These are phyloP conservation scores for human (Homo sapiens) DNA, from an alignment of 2,113 vertebrate species.

Conservation along the genomic window DNA sequence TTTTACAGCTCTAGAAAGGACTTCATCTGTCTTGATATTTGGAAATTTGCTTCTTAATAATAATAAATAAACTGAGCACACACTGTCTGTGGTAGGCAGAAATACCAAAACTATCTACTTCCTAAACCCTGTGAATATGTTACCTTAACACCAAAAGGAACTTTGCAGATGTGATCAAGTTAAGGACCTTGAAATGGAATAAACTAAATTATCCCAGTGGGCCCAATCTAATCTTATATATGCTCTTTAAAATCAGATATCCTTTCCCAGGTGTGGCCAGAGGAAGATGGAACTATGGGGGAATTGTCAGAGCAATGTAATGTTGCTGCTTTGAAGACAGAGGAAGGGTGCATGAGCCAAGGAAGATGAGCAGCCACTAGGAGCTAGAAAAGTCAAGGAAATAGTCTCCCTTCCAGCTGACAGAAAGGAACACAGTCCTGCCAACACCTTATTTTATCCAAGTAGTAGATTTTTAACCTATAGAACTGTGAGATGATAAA, in stretches of 20 bases:
- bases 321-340: background rate
- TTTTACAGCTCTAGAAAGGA: background rate
- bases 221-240: accelerated
- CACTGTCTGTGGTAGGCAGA: accelerated
- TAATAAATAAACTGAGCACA: background rate
- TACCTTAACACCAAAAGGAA: background rate
- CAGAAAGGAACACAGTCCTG: background rate
- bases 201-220: background rate
- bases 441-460: background rate
- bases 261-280: background rate
- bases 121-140: background rate
- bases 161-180: background rate
- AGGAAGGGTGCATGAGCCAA: background rate
- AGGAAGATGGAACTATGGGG: accelerated
- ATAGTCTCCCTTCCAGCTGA: background rate
- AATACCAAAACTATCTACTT: background rate
- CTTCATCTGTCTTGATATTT: background rate
- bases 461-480: background rate
- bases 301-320: accelerated
- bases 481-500: background rate
- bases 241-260: background rate
- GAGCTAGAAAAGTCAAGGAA: background rate
- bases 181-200: background rate
- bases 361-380: background rate
- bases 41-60: background rate